Base-by-base conservation (phyloP, 2,888 invertebrate genomes). In the Meteorus cinctellus region DNA sequence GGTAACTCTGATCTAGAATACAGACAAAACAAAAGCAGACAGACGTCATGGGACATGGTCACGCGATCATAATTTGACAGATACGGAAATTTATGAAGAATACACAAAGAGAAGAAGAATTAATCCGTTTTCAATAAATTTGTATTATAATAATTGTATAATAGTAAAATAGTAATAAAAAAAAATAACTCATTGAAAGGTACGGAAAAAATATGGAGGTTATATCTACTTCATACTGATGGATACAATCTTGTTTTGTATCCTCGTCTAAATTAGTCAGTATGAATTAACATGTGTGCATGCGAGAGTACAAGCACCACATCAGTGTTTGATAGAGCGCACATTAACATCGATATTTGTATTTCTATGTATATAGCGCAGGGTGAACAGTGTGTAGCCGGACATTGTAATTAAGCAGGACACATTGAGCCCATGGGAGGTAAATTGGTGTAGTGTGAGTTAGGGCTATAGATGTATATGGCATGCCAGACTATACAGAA, bases 321-420 rank as follows among this genome's bases (percentile, higher is more conserved):
- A 75, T 77, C 74, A 51, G 31, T 69, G 69, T 71, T 77, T 70
- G 72, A 71, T 66, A 77, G 78, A 78, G 74, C 71, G 62, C 41
- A 65, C 63, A 69, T 75, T 62, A 75, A 63, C 74, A 65, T 73
- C 66, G 55, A 75, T 75, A 59, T 75, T 75, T 75, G 71, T 75
- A 75, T 75, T 75, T 71, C 19, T 55, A 4, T 55, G 19, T 55
- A 19, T 48, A 48, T 48, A 48, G 70, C 8, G 59, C 45, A 67
- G 41, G 72, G 74, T 51, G 63, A 55, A 59, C 59, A 65, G 41
- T 73, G 67, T 63, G 84, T 82, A 83, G 82, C 83, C 84, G 86
- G 88, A 86, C 87, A 86, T 89, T 89, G 89, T 89, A 89, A 89
- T 89, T 89, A 89, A 88, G 84, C 84, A 85, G 87, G 87, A 89